phyloP scores from a whole-genome alignment of 2,797 vertebrate genomes.

The Dicrostonyx torquatus region DNA sequence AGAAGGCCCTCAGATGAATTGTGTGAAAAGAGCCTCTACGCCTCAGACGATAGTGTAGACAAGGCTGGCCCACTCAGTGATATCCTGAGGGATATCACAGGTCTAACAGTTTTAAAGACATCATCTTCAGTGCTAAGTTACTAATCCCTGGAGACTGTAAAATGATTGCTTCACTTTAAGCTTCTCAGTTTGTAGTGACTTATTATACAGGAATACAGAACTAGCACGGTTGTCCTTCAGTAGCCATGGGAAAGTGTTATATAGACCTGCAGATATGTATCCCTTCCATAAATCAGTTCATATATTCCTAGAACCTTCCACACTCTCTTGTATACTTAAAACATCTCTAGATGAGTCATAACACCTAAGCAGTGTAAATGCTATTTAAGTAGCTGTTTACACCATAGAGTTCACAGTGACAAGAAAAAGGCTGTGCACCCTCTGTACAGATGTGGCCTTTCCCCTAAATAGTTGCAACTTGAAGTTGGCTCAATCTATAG shows the following conservation, averaged over 20 bases:
- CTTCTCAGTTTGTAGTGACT: not conserved
- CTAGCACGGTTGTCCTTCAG: rapidly evolving
- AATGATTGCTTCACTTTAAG: not conserved
- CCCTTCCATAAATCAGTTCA: no score
- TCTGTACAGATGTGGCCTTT: not conserved
- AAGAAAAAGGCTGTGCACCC: not conserved
- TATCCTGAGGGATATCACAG: not conserved
- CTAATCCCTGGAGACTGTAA: not conserved
- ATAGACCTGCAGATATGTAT: not conserved
- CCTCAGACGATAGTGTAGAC: no score
- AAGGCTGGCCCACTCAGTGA: not conserved
- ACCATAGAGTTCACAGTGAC: not conserved
- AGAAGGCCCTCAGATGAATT: not conserved
- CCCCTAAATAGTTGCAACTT: not conserved
- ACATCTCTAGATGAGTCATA: not conserved
- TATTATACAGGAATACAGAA: not conserved
- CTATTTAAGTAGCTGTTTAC: not conserved
- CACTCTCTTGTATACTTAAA: not conserved
- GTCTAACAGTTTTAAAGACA: no score
- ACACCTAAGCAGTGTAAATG: not conserved
- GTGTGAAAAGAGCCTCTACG: not conserved
- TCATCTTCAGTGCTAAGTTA: rapidly evolving
- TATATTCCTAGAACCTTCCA: not conserved
- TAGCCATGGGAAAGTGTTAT: not conserved
- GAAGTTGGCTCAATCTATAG: not conserved